Evolutionary conservation across 2,113 vertebrate genomes (phyloP), one percentile per base, ranked within the genome.

Genomic region (Nettapus auritus): DNA sequence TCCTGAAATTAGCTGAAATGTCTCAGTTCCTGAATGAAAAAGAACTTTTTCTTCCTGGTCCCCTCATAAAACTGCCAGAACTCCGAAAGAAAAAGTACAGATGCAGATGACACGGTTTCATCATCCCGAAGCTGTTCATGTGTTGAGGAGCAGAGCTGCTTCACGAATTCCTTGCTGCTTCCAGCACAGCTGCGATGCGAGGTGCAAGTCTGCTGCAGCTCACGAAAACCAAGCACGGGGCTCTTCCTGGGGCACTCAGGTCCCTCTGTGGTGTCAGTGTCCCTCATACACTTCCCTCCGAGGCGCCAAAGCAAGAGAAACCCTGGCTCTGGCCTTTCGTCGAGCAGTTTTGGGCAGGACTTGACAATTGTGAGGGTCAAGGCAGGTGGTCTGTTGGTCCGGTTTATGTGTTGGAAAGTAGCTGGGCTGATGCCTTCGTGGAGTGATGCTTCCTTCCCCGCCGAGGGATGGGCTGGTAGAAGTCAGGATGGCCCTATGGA

Each of bases 381-480:
- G 42, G 34, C 55, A 34, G 18, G 50, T 6, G 31, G 33, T 15
- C 11, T 70, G 33, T 29, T 8, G 3, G 5, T 21, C 38, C 17
- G 33, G 2, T 14, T 29, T 33, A 7, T 13, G 3, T 25, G 10
- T 25, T 67, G 46, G 31, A 40, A 50, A 9, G 64, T 12, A 19
- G 4, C 17, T 50, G 87, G 38, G 28, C 13, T 46, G 66, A 20
- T 56, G 46, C 21, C 55, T 70, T 55, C 28, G 2, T 31, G 64
- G n/a, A 48, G 29, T 13, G 23, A 34, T 2, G 5, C 29, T 38
- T 13, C 23, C 40, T 28, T 40, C 31, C 6, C 44, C 18, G 12
- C 21, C 13, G 11, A 3, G 13, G 19, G n/a, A 21, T 42, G 46
- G 0, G 0, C 3, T 1, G 2, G 9, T 36, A 48, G 11, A 66